A percentile compares a stretch with the other conserved stretches of the same genome.
These are phyloP conservation scores for Erannis defoliaria DNA, from an alignment of 2,888 invertebrate genomes.

Conservation along the genomic window DNA sequence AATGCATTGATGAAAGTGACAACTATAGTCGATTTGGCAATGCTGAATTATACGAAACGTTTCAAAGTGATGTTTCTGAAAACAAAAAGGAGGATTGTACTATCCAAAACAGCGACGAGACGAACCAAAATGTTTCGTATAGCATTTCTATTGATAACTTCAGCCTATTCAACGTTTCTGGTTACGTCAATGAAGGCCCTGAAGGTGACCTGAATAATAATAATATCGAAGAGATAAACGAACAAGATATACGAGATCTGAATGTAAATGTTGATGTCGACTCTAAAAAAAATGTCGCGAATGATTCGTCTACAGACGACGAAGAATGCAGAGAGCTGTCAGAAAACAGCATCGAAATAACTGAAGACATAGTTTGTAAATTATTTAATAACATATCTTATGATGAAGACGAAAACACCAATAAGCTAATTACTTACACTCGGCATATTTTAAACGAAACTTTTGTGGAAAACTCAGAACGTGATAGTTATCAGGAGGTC, in stretches of 20 bases:
- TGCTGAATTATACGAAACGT: neutral
- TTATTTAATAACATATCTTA: slow-evolving; percentile 33
- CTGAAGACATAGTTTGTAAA: slow-evolving; percentile 47
- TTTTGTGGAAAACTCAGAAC: neutral
- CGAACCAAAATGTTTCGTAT: neutral
- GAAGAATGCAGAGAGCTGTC: slow-evolving; percentile 40
- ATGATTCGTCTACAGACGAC: slow-evolving; percentile 35
- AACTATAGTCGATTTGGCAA: neutral
- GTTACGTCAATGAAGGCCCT: slow-evolving; percentile 4
- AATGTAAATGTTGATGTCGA: neutral
- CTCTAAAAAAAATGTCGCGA: slow-evolving; percentile 7
- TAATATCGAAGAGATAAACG: neutral
- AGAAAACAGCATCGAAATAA: slow-evolving; percentile 34
- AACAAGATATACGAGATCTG: neutral
- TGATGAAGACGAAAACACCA: neutral
- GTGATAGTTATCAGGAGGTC: neutral
- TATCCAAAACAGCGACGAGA: neutral
- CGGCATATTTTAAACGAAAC: slow-evolving; percentile 10
- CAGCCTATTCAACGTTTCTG: slow-evolving; percentile 11
- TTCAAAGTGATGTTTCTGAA: neutral
- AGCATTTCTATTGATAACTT: neutral
- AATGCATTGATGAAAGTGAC: neutral
- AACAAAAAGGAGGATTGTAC: neutral
- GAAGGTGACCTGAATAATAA: slow-evolving; percentile 19
- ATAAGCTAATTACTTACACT: neutral